Evolutionary conservation across 1,140 invertebrate genomes (phyloP), one percentile per base, ranked within the genome.

Genomic region (Leptinotarsa texana): DNA sequence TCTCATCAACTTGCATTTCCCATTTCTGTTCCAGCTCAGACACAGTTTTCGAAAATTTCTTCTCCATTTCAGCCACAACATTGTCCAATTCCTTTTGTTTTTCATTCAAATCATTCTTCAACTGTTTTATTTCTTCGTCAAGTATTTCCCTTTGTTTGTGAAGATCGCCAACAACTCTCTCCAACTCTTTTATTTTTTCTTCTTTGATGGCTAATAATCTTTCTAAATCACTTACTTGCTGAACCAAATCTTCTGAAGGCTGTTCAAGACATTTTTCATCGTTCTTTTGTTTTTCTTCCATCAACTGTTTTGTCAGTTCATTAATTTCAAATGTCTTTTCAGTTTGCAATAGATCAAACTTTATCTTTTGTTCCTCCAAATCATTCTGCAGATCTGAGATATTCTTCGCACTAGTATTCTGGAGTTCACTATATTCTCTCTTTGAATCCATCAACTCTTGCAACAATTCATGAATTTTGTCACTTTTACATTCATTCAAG

Each of bases 1-100:
- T 85, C 80, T 91, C 89, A 81, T 91, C 90, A 61, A 91, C 87
- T 69, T 88, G 85, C 62, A 85, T 74, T 69, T 85, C 80, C 88
- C 88, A 88, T 68, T 86, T 81, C 77, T 82, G 68, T 21, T 77
- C 75, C 48, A 84, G 24, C 49, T 79, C 75, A 22, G 74, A 71
- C 4, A 75, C 57, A 5, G 67, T 72, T n/a, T 42, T 66, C 13
- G 67, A 18, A 3, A 74, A 69, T 51, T 75, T 74, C 61, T 67
- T 48, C 18, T 77, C 75, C 62, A 66, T 77, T 70, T 69, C 63
- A 11, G 49, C 24, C 33, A 61, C 51, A 17, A 76, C 57, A 49
- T 49, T 66, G 21, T 71, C 68, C 11, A 74, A 47, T 42, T 77
- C 72, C 11, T n/a, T 65, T 18, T 77, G 65, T 48, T 77, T 76